Base-by-base conservation (phyloP, 2,797 vertebrate genomes). In the Chaetophractus vellerosus region DNA sequence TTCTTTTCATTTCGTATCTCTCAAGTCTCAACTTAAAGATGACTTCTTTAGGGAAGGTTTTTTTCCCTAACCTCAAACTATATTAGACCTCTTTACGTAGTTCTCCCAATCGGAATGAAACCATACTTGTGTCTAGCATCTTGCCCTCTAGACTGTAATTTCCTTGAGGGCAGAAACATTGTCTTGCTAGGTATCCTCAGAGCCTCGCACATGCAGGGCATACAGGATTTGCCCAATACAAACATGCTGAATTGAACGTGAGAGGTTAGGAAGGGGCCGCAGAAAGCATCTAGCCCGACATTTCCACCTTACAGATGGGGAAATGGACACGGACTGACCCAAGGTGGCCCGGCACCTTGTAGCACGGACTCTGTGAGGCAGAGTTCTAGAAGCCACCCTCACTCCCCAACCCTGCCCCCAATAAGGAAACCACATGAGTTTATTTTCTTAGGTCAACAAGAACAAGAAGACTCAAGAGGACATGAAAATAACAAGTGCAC, bases 371-470 rank as follows among this genome's bases (percentile, higher is more conserved):
- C 66, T 69, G n/a, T 28, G 64, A 55, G 55, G 78, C 38, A 86
- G 75, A 75, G 55, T 23, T 38, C 79, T 86, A 41, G 75, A 90
- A 38, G 72, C 55, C 71, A 72, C 86, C 75, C 14, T 64, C 38
- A 55, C 45, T 41, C 50, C 8, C 79, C 50, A 74, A 52, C 93
- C 94, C 89, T 81, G 80, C 63, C 75, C 82, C 52, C 89, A 12
- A 33, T 11, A 28, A 91, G 50, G 93, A 97, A 97, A 92, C 97
- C 91, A 92, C 96, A 96, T 85, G 33, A 63, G 64, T 78, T 92
- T 72, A 97, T 97, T 97, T 97, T 96, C 96, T 92, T 97, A 96
- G 85, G 82, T 94, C 96, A 95, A 96, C 48, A 96, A 94, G 86
- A 88, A 45, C 85, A 82, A 86, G 78, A 63, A 83, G 86, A 45